A percentile compares a stretch with the other conserved stretches of the same genome.
These are phyloP conservation scores for Epinotia demarniana DNA, from an alignment of 2,888 invertebrate species.

Conservation along the genomic window DNA sequence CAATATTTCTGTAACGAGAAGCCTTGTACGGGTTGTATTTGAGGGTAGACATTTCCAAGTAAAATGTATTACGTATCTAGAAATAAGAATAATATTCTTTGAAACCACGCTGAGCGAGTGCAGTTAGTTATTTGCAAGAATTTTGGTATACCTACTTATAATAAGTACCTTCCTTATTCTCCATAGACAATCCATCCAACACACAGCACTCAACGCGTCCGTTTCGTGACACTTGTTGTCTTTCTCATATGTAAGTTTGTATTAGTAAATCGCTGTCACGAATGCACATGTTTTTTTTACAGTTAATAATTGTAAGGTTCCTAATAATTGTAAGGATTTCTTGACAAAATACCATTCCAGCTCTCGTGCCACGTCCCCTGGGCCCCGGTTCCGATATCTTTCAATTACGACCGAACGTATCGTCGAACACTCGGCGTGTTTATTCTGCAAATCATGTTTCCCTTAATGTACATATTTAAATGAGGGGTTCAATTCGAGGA, in stretches of 20 bases:
- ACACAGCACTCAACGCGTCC: too few species aligned
- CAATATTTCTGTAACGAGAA: conserved; percentile 36
- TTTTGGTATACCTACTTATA: too few species aligned
- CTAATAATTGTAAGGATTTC: neutral
- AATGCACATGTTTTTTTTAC: too few species aligned
- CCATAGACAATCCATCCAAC: too few species aligned
- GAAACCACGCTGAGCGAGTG: neutral
- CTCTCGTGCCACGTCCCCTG: conserved; percentile 8
- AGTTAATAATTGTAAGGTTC: too few species aligned
- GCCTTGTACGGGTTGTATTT: conserved; percentile 26
- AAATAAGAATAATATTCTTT: neutral
- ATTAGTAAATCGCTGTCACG: too few species aligned
- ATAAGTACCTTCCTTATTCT: too few species aligned
- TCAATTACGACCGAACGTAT: conserved; percentile 27
- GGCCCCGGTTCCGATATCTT: conserved; percentile 21
- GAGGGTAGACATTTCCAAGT: conserved; percentile 1
- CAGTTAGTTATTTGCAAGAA: neutral
- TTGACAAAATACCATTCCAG: conserved; percentile 7
- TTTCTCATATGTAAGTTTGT: too few species aligned
- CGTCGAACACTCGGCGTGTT: neutral
- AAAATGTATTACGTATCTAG: neutral
- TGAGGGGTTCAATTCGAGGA: neutral
- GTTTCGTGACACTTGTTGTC: too few species aligned
- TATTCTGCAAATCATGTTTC: conserved; percentile 21
- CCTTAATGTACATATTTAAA: conserved; percentile 8